These are phyloP conservation scores for Gymnogyps californianus DNA, from an alignment of 2,113 vertebrate species.

Conservation along the genomic window DNA sequence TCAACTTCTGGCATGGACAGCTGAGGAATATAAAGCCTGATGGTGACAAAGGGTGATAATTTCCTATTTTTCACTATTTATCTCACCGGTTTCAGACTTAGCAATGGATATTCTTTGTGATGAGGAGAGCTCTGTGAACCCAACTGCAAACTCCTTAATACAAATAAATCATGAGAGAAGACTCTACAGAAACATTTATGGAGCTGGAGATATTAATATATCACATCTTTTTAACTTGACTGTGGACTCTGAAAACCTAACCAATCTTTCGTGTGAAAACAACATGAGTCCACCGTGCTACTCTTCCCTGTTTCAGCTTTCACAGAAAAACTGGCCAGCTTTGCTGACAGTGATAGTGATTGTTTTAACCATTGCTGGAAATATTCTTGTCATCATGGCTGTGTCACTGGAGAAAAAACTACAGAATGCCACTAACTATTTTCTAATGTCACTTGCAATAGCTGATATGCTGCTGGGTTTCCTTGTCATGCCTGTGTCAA, in stretches of 20 bases:
- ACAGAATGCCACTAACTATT: slow-evolving; percentile 97
- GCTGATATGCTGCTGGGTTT: slow-evolving; percentile 95
- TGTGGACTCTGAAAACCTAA: slow-evolving; percentile 66
- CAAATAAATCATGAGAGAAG: slow-evolving; percentile 61
- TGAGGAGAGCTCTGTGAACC: slow-evolving; percentile 66
- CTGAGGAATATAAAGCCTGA: slow-evolving; percentile 26
- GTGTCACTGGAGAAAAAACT: slow-evolving; percentile 96
- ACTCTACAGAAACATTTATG: slow-evolving; percentile 53
- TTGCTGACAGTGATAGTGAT: slow-evolving; percentile 85
- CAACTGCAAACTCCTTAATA: slow-evolving; percentile 65
- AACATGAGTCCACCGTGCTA: slow-evolving; percentile 60
- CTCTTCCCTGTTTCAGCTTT: slow-evolving; percentile 49
- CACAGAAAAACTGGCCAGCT: slow-evolving; percentile 90
- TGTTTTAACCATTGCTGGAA: slow-evolving; percentile 89
- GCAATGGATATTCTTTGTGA: slow-evolving; percentile 77
- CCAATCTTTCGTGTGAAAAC: slow-evolving; percentile 69
- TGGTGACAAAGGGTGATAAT: slow-evolving; percentile 47
- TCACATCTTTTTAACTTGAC: slow-evolving; percentile 77
- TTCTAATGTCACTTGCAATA: slow-evolving; percentile 96
- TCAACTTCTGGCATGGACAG: slow-evolving; percentile 1
- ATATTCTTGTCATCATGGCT: slow-evolving; percentile 95
- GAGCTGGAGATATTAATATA: slow-evolving; percentile 63
- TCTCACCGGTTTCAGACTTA: slow-evolving; percentile 22
- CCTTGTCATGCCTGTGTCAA: slow-evolving; percentile 96
- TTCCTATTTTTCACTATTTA: slow-evolving; percentile 24